Evolutionary conservation across 2,797 vertebrate species (phyloP), one percentile per base, ranked within the genome.

Genomic region (Nyctalus aviator): DNA sequence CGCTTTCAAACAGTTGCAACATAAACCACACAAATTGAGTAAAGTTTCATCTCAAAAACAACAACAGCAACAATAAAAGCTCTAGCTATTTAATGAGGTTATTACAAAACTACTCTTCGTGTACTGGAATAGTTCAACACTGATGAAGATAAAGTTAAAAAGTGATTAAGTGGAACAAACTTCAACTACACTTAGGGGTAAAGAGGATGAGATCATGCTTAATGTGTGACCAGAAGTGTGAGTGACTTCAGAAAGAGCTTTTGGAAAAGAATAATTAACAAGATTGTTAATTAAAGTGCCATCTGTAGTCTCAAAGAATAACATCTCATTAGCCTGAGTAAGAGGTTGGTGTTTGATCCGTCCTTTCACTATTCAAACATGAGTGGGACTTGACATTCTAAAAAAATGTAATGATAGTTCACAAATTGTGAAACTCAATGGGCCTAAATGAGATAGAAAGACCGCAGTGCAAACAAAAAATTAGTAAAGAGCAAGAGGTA

Each of bases 191-290:
- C n/a, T 88, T 75, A 23, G n/a, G 15, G 27, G 27, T 27, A 25
- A 2, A 72, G 75, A 44, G 23, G 30, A 71, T 57, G 76, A 88
- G 35, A 41, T 75, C 59, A 64, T 55, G 59, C 69, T 68, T 66
- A 25, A n/a, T n/a, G 32, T 37, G 72, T 71, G 84, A 66, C 71
- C 62, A 81, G 68, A 15, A 41, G 50, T 30, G 46, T 46, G 68
- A 71, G n/a, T 53, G 46, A 71, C 32, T 94, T 92, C 30, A 71
- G 64, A 94, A 86, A 59, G 48, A 95, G 48, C 55, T 72, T 5
- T 53, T 13, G 11, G 46, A 77, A 88, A 84, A 57, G 69, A 88
- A 32, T n/a, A 50, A 76, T 82, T 71, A 90, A 27, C 53, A 72
- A 88, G 27, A 21, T 23, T 76, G 41, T 59, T 84, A 53, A 23